A percentile compares a stretch with the other conserved stretches of the same genome.
phyloP scores from a whole-genome alignment of 2,797 vertebrate genomes.

The Pogoniulus pusillus region DNA sequence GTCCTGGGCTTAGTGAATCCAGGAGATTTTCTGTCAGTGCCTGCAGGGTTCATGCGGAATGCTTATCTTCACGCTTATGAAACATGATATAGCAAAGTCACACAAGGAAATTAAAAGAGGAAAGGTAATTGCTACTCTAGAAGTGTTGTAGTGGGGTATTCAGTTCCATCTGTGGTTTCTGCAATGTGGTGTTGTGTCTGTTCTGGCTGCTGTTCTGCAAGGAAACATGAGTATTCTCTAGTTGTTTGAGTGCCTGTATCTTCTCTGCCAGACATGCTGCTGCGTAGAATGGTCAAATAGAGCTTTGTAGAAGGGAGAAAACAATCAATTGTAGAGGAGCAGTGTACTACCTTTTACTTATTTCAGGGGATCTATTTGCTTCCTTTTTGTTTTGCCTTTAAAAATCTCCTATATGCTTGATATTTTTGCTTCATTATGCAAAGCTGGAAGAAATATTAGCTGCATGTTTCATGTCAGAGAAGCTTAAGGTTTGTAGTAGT shows the following conservation, averaged over 20 bases:
- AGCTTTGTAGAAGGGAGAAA: background rate
- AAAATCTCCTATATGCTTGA: background rate
- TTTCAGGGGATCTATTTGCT: background rate
- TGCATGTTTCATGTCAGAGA: background rate
- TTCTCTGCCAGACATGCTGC: background rate
- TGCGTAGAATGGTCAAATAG: background rate
- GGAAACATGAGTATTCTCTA: background rate
- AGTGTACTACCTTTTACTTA: background rate
- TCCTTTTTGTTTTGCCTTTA: background rate
- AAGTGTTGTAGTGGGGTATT: background rate
- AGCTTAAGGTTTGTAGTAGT: background rate
- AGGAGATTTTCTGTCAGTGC: background rate
- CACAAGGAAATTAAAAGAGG: background rate
- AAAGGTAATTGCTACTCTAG: background rate
- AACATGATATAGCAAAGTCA: background rate
- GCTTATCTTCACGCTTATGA: background rate
- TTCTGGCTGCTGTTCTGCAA: background rate
- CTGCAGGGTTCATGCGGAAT: background rate
- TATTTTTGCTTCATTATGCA: background rate
- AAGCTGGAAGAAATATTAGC: background rate
- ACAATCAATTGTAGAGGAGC: background rate
- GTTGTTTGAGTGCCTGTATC: background rate
- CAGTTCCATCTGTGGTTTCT: background rate
- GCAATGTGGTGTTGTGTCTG: background rate
- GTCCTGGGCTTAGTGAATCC: background rate